Percentiles rank a stretch among this genome's conserved stretches.
These are phyloP conservation scores for Lycocorax pyrrhopterus DNA, from an alignment of 2,113 vertebrate genomes.

Conservation along the genomic window DNA sequence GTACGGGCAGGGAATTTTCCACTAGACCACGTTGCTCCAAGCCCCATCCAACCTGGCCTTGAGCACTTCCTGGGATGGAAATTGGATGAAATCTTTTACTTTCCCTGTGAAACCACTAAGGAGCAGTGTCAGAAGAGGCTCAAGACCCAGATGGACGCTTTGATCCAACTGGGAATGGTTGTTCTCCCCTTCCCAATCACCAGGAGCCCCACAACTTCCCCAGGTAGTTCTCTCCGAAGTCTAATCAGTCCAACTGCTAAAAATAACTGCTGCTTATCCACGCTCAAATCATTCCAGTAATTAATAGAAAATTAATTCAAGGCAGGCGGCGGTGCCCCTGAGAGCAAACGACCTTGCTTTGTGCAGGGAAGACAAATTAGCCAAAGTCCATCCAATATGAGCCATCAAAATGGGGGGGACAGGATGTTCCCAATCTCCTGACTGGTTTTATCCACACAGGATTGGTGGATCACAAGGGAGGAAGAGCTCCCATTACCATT, in stretches of 20 bases:
- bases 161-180: fast-evolving
- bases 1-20: neutral
- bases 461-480: neutral
- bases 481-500: neutral
- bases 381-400: conserved; percentile 37
- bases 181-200: neutral
- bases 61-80: neutral
- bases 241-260: neutral
- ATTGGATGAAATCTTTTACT: neutral
- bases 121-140: neutral
- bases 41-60: neutral
- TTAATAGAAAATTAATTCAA: conserved; percentile 58
- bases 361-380: neutral
- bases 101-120: neutral
- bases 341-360: neutral
- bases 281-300: conserved; percentile 24
- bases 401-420: neutral
- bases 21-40: neutral
- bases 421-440: neutral
- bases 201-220: neutral
- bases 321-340: neutral
- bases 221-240: neutral
- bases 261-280: conserved; percentile 41
- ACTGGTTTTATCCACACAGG: neutral
- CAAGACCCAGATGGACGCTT: neutral